A percentile compares a stretch with the other conserved stretches of the same genome.
Evolutionary conservation across 2,888 invertebrate species (phyloP).

Genomic region (Limnephilus lunatus): DNA sequence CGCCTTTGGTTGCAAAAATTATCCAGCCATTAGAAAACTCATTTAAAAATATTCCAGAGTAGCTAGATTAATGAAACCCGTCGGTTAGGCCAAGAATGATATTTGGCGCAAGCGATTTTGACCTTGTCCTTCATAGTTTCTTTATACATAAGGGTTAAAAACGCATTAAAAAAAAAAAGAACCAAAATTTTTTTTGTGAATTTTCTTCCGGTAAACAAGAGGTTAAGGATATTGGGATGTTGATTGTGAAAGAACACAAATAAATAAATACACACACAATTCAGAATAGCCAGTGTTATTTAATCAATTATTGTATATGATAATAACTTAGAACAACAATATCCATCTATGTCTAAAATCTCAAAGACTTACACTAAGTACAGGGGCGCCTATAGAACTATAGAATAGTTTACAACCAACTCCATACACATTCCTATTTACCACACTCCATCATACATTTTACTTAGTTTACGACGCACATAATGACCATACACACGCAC

Average conservation of each 20-base stretch:
- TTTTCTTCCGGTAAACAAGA: too few species aligned
- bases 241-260: not conserved
- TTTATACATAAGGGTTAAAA: too few species aligned
- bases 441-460: not conserved
- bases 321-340: constrained; percentile 25
- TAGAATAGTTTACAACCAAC: constrained; percentile 15
- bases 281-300: constrained; percentile 43
- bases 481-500: not conserved
- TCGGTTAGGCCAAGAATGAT: too few species aligned
- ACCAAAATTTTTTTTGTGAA: too few species aligned
- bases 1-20: too few species aligned
- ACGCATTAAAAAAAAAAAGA: too few species aligned
- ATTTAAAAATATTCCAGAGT: too few species aligned
- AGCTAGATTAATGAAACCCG: too few species aligned
- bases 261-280: not conserved
- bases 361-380: constrained; percentile 51
- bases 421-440: not conserved
- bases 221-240: too few species aligned
- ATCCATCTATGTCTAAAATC: constrained; percentile 33
- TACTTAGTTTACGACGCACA: not conserved
- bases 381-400: constrained; percentile 24
- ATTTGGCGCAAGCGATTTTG: too few species aligned
- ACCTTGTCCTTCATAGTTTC: too few species aligned
- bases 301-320: constrained; percentile 3
- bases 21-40: too few species aligned